phyloP scores from a whole-genome alignment of 2,113 vertebrate species.

The Brevimyrus niger region DNA sequence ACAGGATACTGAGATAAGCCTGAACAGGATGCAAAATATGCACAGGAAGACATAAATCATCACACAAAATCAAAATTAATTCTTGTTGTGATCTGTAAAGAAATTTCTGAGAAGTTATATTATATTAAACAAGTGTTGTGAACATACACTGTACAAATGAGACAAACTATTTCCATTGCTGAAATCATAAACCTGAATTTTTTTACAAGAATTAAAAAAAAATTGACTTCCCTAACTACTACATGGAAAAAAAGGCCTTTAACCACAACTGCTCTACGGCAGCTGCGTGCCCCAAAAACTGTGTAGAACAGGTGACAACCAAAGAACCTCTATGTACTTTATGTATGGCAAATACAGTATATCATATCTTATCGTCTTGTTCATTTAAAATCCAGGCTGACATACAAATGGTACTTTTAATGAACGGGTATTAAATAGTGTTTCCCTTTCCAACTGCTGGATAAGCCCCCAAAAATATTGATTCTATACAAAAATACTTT shows the following conservation, averaged over 20 bases:
- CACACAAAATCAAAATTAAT: not conserved
- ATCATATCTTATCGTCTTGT: not conserved
- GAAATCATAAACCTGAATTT: not conserved
- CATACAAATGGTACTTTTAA: not conserved
- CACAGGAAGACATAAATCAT: not conserved
- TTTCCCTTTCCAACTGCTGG: not conserved
- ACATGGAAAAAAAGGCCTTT: not conserved
- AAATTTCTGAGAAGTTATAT: not conserved
- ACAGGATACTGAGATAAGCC: constrained; percentile 70
- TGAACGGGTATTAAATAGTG: not conserved
- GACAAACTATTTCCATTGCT: not conserved
- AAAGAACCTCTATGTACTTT: not conserved
- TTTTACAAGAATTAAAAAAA: not conserved
- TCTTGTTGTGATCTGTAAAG: not conserved
- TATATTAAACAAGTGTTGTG: not conserved
- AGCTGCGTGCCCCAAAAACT: not conserved
- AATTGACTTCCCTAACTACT: not conserved
- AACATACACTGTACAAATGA: not conserved
- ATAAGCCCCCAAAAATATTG: not conserved
- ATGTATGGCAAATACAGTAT: not conserved
- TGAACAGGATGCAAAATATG: constrained; percentile 35
- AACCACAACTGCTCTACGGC: not conserved
- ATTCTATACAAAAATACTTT: not conserved
- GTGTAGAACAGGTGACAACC: not conserved
- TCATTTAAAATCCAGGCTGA: not conserved